These are phyloP conservation scores for Galeruca laticollis DNA, from an alignment of 2,888 invertebrate genomes.

Conservation along the genomic window DNA sequence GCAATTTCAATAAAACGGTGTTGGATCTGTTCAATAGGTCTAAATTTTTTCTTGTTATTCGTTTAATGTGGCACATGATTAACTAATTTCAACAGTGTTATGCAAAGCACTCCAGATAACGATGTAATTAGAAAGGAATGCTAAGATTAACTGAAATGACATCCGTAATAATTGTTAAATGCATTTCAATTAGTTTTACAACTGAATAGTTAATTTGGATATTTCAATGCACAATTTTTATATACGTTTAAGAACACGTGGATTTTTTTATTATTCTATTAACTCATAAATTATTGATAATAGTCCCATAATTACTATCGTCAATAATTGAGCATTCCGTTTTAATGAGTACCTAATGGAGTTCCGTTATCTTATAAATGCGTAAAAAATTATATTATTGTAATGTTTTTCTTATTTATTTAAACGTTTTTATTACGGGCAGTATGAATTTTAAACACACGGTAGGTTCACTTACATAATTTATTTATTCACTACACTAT, in stretches of 20 bases:
- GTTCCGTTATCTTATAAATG: not conserved
- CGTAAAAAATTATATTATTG: not conserved
- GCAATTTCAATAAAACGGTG: no score
- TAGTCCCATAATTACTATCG: not conserved
- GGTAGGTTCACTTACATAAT: no score
- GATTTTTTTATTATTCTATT: no score
- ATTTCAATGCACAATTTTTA: not conserved
- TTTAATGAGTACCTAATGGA: not conserved
- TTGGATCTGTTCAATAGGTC: not conserved
- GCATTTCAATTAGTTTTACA: not conserved
- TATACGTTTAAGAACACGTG: not conserved
- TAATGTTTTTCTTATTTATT: no score
- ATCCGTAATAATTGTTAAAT: not conserved
- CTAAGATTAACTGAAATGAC: constrained; percentile 2
- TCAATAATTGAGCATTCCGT: not conserved
- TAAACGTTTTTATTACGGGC: no score
- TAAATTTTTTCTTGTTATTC: not conserved
- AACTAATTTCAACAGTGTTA: constrained; percentile 11
- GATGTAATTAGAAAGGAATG: constrained; percentile 15
- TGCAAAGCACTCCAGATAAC: constrained; percentile 14
- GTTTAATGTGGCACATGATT: not conserved
- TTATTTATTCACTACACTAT: no score
- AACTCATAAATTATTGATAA: not conserved
- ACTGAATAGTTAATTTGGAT: not conserved
- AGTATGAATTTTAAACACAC: no score